These are phyloP conservation scores for Antechinus flavipes DNA, from an alignment of 2,113 vertebrate species.

Conservation along the genomic window DNA sequence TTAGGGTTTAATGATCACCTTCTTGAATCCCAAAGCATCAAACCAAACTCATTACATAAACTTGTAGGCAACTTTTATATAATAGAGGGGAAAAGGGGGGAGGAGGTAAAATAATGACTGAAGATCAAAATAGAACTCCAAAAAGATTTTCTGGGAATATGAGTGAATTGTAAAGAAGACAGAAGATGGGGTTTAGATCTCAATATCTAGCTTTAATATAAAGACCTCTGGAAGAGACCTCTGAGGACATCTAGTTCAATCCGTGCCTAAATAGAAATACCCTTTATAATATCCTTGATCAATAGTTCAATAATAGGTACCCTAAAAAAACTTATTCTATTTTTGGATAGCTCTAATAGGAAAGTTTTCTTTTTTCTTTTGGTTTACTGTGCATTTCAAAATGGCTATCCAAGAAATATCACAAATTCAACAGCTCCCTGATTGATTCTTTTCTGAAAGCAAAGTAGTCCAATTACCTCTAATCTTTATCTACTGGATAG, in stretches of 20 bases:
- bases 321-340: not conserved
- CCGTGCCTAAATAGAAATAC: not conserved
- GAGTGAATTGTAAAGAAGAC: constrained; percentile 10
- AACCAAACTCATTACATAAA: not conserved
- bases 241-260: not conserved
- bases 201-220: constrained; percentile 5
- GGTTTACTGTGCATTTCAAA: not conserved
- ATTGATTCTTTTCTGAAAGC: too few relatives aligned
- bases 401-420: not conserved
- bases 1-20: constrained; percentile 13
- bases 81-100: not conserved
- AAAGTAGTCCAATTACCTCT: too few relatives aligned
- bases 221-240: not conserved
- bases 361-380: not conserved
- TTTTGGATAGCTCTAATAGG: not conserved
- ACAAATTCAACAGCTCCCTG: not conserved
- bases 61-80: not conserved
- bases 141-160: not conserved
- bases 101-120: not conserved
- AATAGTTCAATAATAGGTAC: not conserved
- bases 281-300: not conserved
- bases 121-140: constrained; percentile 30
- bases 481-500: too few relatives aligned
- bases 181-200: constrained; percentile 28
- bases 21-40: constrained; percentile 11